Evolutionary conservation across 2,888 invertebrate species (phyloP), one percentile per base, ranked within the genome.

Genomic region (Zele albiditarsus): DNA sequence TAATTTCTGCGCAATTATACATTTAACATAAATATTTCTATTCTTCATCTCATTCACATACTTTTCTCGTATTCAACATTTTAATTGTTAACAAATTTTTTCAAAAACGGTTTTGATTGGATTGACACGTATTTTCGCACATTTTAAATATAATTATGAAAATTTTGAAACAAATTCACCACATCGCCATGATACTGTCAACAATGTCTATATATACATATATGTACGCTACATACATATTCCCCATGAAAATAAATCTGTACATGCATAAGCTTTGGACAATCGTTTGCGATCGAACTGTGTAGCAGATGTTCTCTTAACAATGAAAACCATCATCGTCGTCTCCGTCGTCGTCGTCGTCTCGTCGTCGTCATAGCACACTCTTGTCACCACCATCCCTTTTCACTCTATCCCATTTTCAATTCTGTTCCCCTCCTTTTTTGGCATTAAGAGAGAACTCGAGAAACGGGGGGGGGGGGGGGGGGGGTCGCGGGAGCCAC

Each of bases 251-350:
- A 10, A 60, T 60, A 14, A 16, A 60, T 16, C 4, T 25, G 8
- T 25, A 25, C 25, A 60, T 23, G 38, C 31, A 28, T 86, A 88
- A 88, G 85, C 86, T 82, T 65, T 65, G 87, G 89, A 89, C 88
- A 89, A 89, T 89, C 88, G 88, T 82, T 80, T 78, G 83, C 82
- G 83, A 79, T 85, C 83, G 85, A 85, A 46, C 16, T 46, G 46
- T 85, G 82, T 83, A 85, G 89, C 89, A 89, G 89, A 89, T 89
- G 89, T 89, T 87, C 86, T 82, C 79, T 81, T 86, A 86, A 89
- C 89, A 89, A 89, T 89, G 86, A 86, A 80, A 80, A 76, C 77
- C 77, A 74, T 77, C 78, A 68, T 74, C 78, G 74, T 68, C 68
- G 49, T 42, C 67, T 16, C 72, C 78, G 57, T 63, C 63, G 31